Evolutionary conservation across 2,113 vertebrate genomes (phyloP), one percentile per base, ranked within the genome.

Genomic region (Laticauda laticaudata): DNA sequence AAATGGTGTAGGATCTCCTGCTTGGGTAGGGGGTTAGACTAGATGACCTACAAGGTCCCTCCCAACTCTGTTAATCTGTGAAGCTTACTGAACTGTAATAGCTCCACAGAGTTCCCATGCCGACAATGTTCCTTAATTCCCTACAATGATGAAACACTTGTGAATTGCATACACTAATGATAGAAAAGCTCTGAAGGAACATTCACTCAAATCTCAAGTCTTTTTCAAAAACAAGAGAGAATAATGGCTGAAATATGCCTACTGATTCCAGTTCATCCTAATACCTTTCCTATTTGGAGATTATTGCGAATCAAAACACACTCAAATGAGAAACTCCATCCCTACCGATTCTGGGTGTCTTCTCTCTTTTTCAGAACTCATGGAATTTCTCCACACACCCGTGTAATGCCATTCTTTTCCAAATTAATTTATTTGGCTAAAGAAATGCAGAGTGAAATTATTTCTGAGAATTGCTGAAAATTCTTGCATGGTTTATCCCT

Each of bases 401-500:
- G 59, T 69, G 95, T 89, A 92, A 89, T 92, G 94, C 89, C 75
- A 90, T 94, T 90, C 88, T 93, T 94, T 96, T 95, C 95, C 59
- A 69, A 94, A 91, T 0, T 53, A 91, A 86, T n/a, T 88, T 48
- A 93, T 94, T 94, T 94, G 91, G 92, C n/a, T 45, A 95, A 93
- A 94, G 94, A 95, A 96, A 96, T 96, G 0, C 1, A 54, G 45
- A 69, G 94, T 89, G 86, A 81, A 94, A 92, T 95, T 94, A 8
- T 55, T 95, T 91, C 92, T 95, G 94, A 90, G 56, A 94, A 88
- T 81, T 57, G 93, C 92, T 95, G 94, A 91, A 55, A 94, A 87
- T 87, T 56, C 94, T 93, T 57, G 95, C 88, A 39, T 51, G 94
- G 92, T 93, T 92, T 92, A 90, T 94, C 91, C 95, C 23, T 59